Evolutionary conservation across 2,113 vertebrate species (phyloP).

Genomic region (Coturnix japonica): DNA sequence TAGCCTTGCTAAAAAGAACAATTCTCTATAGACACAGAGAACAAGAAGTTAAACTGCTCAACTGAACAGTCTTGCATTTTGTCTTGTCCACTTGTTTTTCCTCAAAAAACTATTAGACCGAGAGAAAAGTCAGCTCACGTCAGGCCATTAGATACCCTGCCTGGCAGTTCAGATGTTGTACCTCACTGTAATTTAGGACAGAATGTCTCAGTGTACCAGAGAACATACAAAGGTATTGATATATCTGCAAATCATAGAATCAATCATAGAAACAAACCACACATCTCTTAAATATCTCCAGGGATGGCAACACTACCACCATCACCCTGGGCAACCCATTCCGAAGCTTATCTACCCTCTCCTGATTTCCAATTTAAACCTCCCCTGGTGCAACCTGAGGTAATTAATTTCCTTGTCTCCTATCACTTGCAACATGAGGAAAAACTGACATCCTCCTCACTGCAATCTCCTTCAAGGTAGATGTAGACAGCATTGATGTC

Average conservation of each 20-base stretch:
- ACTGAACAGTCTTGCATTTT: not conserved
- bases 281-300: not conserved
- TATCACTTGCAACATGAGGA: not conserved
- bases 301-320: not conserved
- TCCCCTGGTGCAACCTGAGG: not conserved
- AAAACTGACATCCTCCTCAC: not conserved
- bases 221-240: not conserved
- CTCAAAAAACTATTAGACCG: not conserved
- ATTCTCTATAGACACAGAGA: not conserved
- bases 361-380: not conserved
- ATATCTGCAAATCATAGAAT: not conserved
- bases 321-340: not conserved
- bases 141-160: not conserved
- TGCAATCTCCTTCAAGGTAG: not conserved
- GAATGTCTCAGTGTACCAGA: not conserved
- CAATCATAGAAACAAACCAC: not conserved
- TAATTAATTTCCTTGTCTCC: not conserved
- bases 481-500: not conserved
- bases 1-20: not conserved
- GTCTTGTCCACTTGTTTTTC: not conserved
- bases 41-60: not conserved
- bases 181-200: not conserved
- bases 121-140: not conserved
- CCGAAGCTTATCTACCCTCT: not conserved
- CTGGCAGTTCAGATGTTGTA: not conserved